A percentile compares a stretch with the other conserved stretches of the same genome.
Conservation (phyloP, 1,140 invertebrate species). For the Atopsyche davidsoni region DNA sequence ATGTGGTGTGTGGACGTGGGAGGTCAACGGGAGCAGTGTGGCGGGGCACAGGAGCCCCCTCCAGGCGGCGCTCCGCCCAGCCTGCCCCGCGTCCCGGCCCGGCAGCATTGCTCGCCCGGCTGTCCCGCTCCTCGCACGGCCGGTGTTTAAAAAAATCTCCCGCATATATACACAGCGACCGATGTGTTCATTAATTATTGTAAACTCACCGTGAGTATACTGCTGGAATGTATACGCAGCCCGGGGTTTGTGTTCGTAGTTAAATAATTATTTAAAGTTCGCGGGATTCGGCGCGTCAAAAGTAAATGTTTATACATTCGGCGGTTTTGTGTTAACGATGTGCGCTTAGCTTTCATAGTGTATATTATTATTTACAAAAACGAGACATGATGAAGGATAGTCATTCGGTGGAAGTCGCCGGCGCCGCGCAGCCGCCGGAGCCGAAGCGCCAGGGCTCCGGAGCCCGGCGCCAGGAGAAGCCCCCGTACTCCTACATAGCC, state of each 20-base stretch:
- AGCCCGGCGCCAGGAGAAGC: slow-evolving; percentile 82
- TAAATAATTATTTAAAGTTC: slow-evolving; percentile 21
- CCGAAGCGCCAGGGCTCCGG: slow-evolving; percentile 37
- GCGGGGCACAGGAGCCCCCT: too few species aligned
- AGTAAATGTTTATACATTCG: slow-evolving; percentile 16
- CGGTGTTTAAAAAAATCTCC: too few species aligned
- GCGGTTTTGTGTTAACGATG: slow-evolving; percentile 1
- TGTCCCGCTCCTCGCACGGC: too few species aligned
- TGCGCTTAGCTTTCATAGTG: slow-evolving; percentile 8
- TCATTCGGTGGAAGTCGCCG: slow-evolving; percentile 33
- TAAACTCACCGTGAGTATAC: too few species aligned
- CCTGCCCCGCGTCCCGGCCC: too few species aligned
- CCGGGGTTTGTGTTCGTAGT: slow-evolving; percentile 14
- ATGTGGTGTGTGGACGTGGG: too few species aligned
- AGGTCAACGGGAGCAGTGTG: too few species aligned
- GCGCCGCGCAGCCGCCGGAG: slow-evolving; percentile 44
- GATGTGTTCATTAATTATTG: too few species aligned
- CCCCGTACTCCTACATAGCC: slow-evolving; percentile 94
- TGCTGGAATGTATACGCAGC: too few species aligned
- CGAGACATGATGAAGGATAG: slow-evolving; percentile 38
- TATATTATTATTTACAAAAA: slow-evolving; percentile 5
- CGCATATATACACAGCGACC: too few species aligned
- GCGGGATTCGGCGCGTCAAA: slow-evolving; percentile 3
- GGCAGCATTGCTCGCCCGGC: too few species aligned
- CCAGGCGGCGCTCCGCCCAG: too few species aligned